Base-by-base conservation (phyloP, 2,113 vertebrate species). In the Pandion haliaetus region DNA sequence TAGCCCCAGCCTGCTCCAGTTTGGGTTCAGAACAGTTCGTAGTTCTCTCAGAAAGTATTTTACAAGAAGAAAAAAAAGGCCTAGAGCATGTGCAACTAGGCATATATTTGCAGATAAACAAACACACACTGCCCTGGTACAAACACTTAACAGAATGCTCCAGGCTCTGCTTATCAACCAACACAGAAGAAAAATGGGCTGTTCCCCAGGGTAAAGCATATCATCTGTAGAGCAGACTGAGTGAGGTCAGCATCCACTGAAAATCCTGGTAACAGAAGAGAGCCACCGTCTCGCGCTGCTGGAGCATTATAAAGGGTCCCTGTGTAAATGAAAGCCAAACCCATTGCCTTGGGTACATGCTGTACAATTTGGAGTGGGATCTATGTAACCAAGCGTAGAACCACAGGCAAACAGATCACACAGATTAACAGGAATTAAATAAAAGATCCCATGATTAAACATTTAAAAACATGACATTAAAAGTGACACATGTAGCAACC, bases 281-380 rank as follows among this genome's bases (percentile, higher is more conserved):
- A 36, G 34, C 6, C 49, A 8, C 19, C 0, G 0, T 18, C 38
- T 65, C 0, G 1, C 11, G 7, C 32, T 36, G 28, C 20, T 36
- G 44, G 5, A 31, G 31, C 26, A 20, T 58, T 24, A 12, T 5
- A 34, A 38, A 78, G 12, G 20, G 24, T 17, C 25, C 21, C 29
- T 5, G 0, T 4, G 17, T 17, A 76, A 83, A 49, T 5, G 23
- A 83, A 32, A 91, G 47, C 17, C 61, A 63, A 71, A 63, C 4
- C 11, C 13, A 17, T 32, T 26, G 50, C 44, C 38, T 32, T 26
- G 10, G 31, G 57, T 31, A 49, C 61, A 44, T 0, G 0, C 72
- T 18, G 31, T 45, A 38, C 21, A 16, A 6, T 50, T 50, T 71
- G 29, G 10, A 49, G 44, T 14, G 21, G 31, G n/a, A 59, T 63